These are phyloP conservation scores for Amaurobius ferox DNA, from an alignment of 2,888 invertebrate genomes.

Conservation along the genomic window DNA sequence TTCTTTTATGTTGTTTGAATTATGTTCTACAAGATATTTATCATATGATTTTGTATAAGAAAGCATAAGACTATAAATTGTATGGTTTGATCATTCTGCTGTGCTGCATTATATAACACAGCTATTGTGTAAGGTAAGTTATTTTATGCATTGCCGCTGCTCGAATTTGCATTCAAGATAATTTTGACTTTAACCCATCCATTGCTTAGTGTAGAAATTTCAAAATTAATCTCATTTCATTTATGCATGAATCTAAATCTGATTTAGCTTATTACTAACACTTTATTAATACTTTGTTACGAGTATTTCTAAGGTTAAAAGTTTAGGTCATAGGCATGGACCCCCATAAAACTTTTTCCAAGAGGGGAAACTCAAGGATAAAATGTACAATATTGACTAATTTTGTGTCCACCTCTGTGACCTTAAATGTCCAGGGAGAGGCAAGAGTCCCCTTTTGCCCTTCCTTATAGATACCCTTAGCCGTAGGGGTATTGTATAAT, in stretches of 20 bases:
- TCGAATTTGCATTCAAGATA: constrained; percentile 25
- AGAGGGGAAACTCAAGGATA: too few species aligned
- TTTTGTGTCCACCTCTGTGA: too few species aligned
- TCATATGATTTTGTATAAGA: neutral
- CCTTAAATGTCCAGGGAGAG: too few species aligned
- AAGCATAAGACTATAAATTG: neutral
- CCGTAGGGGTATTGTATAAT: too few species aligned
- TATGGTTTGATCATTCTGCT: constrained; percentile 31
- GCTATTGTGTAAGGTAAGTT: constrained; percentile 65
- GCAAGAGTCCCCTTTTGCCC: too few species aligned
- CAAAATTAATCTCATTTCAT: constrained; percentile 6
- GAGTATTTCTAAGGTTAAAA: too few species aligned
- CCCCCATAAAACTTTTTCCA: too few species aligned
- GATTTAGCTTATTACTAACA: neutral
- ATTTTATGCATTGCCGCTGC: constrained; percentile 23
- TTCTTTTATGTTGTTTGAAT: neutral
- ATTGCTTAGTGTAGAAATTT: constrained; percentile 19
- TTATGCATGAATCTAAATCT: constrained; percentile 26
- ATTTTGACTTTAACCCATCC: constrained; percentile 8
- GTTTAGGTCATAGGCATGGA: too few species aligned
- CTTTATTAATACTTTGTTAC: constrained; percentile 19
- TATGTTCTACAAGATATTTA: neutral
- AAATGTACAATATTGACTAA: too few species aligned
- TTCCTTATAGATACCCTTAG: too few species aligned
- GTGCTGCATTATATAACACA: constrained; percentile 31